phyloP scores from a whole-genome alignment of 2,888 invertebrate genomes.

The Diabrotica balteata region DNA sequence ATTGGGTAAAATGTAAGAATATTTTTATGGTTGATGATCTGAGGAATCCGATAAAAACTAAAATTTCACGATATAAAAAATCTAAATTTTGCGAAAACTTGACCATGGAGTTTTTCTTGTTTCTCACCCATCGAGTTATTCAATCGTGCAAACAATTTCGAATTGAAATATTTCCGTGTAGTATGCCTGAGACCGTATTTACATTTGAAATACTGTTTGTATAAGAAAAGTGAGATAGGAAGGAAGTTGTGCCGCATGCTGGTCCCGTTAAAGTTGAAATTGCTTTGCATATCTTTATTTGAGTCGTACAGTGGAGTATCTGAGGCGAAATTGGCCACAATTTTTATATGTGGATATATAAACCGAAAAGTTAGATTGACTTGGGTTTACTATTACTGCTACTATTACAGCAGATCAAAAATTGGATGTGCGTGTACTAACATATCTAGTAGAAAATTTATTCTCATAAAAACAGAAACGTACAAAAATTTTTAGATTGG shows the following conservation, averaged over 20 bases:
- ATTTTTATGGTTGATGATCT: too few relatives aligned
- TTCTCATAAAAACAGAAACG: too few relatives aligned
- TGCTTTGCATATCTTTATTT: slow-evolving; percentile 34
- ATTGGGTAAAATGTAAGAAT: too few relatives aligned
- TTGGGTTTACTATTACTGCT: too few relatives aligned
- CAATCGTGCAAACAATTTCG: slow-evolving; percentile 34
- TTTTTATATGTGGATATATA: too few relatives aligned
- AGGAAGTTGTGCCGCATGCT: slow-evolving; percentile 15
- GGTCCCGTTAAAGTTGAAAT: slow-evolving; percentile 29
- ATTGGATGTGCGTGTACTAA: slow-evolving; percentile 33
- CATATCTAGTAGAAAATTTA: too few relatives aligned
- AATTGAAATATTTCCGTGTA: slow-evolving; percentile 29
- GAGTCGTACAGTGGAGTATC: slow-evolving; percentile 5
- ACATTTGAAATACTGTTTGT: slow-evolving; percentile 32
- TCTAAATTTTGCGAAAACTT: too few relatives aligned
- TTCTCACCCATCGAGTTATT: slow-evolving; percentile 18
- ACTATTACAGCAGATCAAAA: background rate
- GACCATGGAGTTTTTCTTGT: background rate
- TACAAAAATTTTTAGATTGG: too few relatives aligned
- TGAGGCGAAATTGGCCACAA: too few relatives aligned
- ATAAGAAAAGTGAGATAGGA: slow-evolving; percentile 34
- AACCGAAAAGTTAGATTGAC: too few relatives aligned
- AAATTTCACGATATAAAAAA: too few relatives aligned
- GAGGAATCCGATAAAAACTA: too few relatives aligned
- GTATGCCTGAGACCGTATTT: slow-evolving; percentile 26